phyloP scores from a whole-genome alignment of 2,113 vertebrate genomes.

The Hydropotes inermis region DNA sequence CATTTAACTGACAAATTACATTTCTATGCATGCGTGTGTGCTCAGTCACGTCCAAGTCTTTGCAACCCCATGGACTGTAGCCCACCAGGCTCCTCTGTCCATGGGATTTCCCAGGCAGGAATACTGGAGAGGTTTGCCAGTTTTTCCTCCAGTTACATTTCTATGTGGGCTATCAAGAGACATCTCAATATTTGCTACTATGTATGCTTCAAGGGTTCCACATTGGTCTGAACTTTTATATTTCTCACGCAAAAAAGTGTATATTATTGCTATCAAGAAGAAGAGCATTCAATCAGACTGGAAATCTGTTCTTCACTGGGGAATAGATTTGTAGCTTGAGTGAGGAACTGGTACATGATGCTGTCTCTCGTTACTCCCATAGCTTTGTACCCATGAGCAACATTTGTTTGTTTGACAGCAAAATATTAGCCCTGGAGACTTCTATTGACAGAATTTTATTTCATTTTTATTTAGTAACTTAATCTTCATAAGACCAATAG shows the following conservation, averaged over 20 bases:
- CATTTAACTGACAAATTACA: neutral
- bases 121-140: neutral
- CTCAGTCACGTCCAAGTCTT: neutral
- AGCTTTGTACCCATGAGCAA: neutral
- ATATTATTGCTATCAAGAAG: neutral
- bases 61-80: neutral
- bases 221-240: neutral
- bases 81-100: neutral
- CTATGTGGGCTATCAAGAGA: neutral
- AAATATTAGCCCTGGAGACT: conserved; percentile 32
- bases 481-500: neutral
- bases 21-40: neutral
- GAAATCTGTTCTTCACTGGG: neutral
- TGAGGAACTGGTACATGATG: neutral
- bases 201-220: neutral
- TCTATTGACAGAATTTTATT: conserved; percentile 35
- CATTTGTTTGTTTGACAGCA: conserved; percentile 24
- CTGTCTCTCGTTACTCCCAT: neutral
- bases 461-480: conserved; percentile 50
- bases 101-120: neutral
- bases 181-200: neutral
- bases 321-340: neutral
- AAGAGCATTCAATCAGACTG: neutral
- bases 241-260: neutral
- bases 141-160: neutral